Conservation (phyloP, 2,113 vertebrate species). For the Lepisosteus osseus region DNA sequence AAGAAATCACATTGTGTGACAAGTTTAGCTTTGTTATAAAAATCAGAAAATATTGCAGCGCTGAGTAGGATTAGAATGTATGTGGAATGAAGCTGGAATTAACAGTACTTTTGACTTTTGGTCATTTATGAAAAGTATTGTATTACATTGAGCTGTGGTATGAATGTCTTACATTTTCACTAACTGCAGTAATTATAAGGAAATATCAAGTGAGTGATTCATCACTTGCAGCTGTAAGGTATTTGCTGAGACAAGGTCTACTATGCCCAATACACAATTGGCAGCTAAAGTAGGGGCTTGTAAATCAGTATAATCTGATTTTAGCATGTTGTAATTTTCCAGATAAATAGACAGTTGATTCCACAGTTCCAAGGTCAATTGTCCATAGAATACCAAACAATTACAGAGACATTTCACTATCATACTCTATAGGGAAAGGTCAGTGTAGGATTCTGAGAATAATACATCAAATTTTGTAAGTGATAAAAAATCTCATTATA, state of each 20-base stretch:
- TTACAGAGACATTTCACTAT: conserved; percentile 45
- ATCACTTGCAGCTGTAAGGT: too few relatives aligned
- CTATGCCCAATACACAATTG: conserved; percentile 10
- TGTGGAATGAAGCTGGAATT: too few relatives aligned
- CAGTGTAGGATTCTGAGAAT: conserved; percentile 30
- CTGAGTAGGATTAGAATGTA: too few relatives aligned
- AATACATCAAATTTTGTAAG: conserved; percentile 4
- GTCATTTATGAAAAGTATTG: too few relatives aligned
- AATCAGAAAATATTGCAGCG: too few relatives aligned
- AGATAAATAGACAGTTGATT: conserved; percentile 63
- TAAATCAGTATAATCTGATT: conserved; percentile 40
- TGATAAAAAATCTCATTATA: neutral
- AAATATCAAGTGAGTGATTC: too few relatives aligned
- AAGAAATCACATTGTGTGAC: too few relatives aligned
- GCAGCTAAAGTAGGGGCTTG: conserved; percentile 36
- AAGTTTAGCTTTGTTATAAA: too few relatives aligned
- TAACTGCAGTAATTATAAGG: too few relatives aligned
- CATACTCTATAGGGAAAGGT: conserved; percentile 33
- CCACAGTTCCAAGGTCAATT: conserved; percentile 57
- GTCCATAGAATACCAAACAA: conserved; percentile 55
- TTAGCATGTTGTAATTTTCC: conserved; percentile 62
- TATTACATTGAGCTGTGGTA: too few relatives aligned
- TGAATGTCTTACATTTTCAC: too few relatives aligned
- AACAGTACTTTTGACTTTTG: too few relatives aligned
- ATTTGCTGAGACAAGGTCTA: neutral